Evolutionary conservation across 2,113 vertebrate genomes (phyloP), one percentile per base, ranked within the genome.

Genomic region (Grammomys dolichurus): DNA sequence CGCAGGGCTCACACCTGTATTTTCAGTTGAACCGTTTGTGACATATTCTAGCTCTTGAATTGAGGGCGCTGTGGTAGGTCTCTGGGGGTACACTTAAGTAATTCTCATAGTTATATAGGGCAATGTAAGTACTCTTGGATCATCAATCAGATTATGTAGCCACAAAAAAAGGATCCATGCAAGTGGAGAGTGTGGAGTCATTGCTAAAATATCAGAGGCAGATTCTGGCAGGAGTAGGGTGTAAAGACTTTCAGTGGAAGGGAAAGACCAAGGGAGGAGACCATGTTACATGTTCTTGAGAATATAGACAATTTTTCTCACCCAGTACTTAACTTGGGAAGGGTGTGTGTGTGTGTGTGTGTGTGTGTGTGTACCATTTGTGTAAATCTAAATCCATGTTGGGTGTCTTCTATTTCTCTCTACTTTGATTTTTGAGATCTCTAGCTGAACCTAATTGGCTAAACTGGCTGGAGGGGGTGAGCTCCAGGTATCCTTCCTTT

Each of bases 211-310:
- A n/a, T 43, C 26, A 60, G 60, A 36, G 67, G 51, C n/a, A 56
- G 36, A 24, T 28, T 40, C 6, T 0, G 2, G 24, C 11, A 46
- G 51, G 51, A 67, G 36, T 19, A 10, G 11, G 8, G 3, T 65
- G 19, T n/a, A 16, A 40, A 4, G 17, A 51, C 0, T 22, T 19
- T 70, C 67, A 73, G n/a, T 7, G 6, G 54, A 56, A 6, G 40
- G 67, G 31, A 43, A 36, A 4, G 8, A 9, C 28, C 2, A 12
- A 8, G 0, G 10, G n/a, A n/a, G 26, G 12, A 69, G 26, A 4
- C 20, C 46, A 86, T 12, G 1, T 33, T 16, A 51, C 31, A 54
- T 16, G 20, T 6, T 70, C 85, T 26, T 54, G 46, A 70, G 33
- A 54, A 87, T 28, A 13, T 12, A 87, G 43, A 69, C 40, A 65